Evolutionary conservation across 2,888 invertebrate species (phyloP).

Genomic region (Stenurella melanura): DNA sequence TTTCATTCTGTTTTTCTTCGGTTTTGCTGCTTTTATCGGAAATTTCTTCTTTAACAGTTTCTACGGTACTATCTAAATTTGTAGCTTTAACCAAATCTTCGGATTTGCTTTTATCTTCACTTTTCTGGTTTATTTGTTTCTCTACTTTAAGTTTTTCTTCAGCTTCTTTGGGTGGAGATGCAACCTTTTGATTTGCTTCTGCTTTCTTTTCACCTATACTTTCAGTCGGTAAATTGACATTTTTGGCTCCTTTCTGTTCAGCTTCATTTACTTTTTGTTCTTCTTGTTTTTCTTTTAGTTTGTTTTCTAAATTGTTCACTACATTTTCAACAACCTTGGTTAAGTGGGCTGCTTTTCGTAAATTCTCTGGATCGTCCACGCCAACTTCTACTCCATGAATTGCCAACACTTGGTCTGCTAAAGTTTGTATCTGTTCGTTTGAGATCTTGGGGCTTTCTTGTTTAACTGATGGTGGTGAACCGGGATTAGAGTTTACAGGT

Average conservation of each 20-base stretch:
- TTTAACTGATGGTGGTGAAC: neutral
- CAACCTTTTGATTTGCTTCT: neutral
- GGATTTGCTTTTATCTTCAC: neutral
- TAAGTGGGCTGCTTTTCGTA: slow-evolving; percentile 2
- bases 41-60: slow-evolving; percentile 18
- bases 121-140: neutral
- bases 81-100: neutral
- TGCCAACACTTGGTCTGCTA: slow-evolving; percentile 27
- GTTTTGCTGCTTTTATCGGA: slow-evolving; percentile 16
- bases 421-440: slow-evolving; percentile 7
- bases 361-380: neutral
- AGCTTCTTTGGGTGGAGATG: slow-evolving; percentile 41
- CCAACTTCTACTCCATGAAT: slow-evolving; percentile 24
- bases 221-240: neutral
- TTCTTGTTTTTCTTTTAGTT: slow-evolving; percentile 14
- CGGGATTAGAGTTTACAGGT: neutral
- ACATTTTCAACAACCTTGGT: slow-evolving; percentile 21
- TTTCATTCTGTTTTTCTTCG: slow-evolving; percentile 13
- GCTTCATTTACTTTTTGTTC: neutral
- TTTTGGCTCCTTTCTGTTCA: neutral
- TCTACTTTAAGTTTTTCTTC: slow-evolving; percentile 28
- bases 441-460: neutral
- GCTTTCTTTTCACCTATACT: neutral
- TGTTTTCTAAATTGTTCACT: slow-evolving; percentile 10
- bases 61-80: neutral